A percentile compares a stretch with the other conserved stretches of the same genome.
Conservation (phyloP, 1,140 invertebrate species). For the Drosophila pallidifrons region DNA sequence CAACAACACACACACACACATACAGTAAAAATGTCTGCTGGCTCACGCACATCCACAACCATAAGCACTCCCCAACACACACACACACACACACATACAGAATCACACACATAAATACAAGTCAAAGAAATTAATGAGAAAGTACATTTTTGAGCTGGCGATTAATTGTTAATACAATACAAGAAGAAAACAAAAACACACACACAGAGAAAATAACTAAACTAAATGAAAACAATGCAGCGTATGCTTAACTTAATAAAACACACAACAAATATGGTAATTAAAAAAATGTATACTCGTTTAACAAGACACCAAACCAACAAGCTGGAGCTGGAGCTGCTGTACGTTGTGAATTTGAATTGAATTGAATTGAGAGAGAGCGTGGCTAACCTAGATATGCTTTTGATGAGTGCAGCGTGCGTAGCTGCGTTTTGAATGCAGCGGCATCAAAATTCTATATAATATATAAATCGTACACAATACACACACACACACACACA, state of each 20-base stretch:
- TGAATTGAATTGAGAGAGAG: constrained; percentile 30
- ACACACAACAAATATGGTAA: constrained; percentile 47
- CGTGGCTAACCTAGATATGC: constrained; percentile 43
- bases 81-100: constrained; percentile 21
- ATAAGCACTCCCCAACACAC: constrained; percentile 13
- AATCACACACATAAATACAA: constrained; percentile 2
- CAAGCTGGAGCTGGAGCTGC: constrained; percentile 50
- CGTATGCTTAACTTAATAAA: constrained; percentile 67
- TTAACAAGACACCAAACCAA: constrained; percentile 77
- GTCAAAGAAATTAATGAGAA: constrained; percentile 32
- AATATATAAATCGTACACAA: constrained; percentile 50
- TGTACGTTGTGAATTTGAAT: constrained; percentile 50
- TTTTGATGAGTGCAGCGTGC: constrained; percentile 24
- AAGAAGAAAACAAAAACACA: constrained; percentile 24
- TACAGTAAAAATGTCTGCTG: constrained; percentile 37
- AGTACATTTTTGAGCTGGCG: constrained; percentile 42
- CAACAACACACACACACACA: background rate
- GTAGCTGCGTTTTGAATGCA: constrained; percentile 33
- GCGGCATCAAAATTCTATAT: constrained; percentile 64
- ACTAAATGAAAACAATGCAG: constrained; percentile 32
- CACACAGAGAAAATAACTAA: background rate
- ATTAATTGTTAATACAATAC: constrained; percentile 32
- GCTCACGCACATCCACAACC: constrained; percentile 36
- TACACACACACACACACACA: constrained; percentile 17
- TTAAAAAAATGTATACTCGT: constrained; percentile 76